Evolutionary conservation across 2,113 vertebrate genomes (phyloP), one percentile per base, ranked within the genome.

Genomic region (Hemichromis elongatus): DNA sequence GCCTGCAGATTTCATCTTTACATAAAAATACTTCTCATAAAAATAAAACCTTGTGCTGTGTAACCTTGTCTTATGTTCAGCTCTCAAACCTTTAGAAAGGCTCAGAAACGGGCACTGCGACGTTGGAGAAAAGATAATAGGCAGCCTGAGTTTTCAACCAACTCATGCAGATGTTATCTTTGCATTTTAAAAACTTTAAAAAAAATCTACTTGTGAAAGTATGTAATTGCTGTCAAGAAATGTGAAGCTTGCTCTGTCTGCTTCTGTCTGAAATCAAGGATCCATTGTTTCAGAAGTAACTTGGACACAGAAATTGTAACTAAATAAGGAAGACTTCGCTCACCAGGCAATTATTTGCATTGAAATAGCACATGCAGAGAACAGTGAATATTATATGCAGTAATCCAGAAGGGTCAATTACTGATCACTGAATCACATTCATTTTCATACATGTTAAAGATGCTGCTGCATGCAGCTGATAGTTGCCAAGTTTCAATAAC

Each of bases 281-380:
- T 52, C 10, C 70, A 75, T 52, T 52, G 70, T 75, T 75, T 75
- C 45, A 75, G 16, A 52, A 75, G 26, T 75, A 75, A 75, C 70
- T 52, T 52, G 45, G 45, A 75, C 70, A 30, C 52, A 75, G 70
- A 75, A 75, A 33, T 50, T 52, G 26, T 50, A 75, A 75, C 70
- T 75, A 75, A 75, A 75, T 75, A 52, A 52, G 6, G 70, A 75
- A 33, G 45, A n/a, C 45, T 0, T 6, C 1, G 7, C 45, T 75
- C 45, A 33, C 9, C 70, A 52, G 10, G 26, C 70, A 75, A 5
- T 52, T 4, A 52, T 52, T 30, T 75, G 45, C 70, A 9, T 33
- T 30, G 45, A 75, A 30, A n/a, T 52, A 75, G 33, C 3, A 3
- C 70, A 52, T 13, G 45, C 70, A 75, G 45, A 75, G 26, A 75